Base-by-base conservation (phyloP, 2,113 vertebrate species). In the Gambusia holbrooki region DNA sequence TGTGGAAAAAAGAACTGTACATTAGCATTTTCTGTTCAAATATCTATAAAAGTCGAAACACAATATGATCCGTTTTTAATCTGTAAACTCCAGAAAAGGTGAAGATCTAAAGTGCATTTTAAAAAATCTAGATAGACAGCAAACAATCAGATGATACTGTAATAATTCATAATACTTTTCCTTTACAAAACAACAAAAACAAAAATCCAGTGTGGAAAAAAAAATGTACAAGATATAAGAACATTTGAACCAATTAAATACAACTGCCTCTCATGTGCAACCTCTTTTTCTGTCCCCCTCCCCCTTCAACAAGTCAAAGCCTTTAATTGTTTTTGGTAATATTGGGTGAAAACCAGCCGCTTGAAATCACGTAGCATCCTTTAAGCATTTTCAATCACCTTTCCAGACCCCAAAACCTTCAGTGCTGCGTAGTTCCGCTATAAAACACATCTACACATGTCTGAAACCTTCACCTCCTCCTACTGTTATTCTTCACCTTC, bases 101-200 rank as follows among this genome's bases (percentile, higher is more conserved):
- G 37, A 81, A 69, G 48, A 45, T 86, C 91, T 93, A 93, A 93
- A 93, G 91, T 93, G 92, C 92, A 25, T 84, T 90, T 30, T n/a
- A 0, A 77, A 67, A 71, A 37, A 63, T 51, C 3, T 25, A 71
- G 8, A 81, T 72, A 86, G 84, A 80, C 72, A 76, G 84, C 83
- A 86, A 87, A 75, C 83, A 87, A 81, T 82, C 69, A 4, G 25
- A 84, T 67, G 71, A 68, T 64, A 84, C 69, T 75, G 76, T 70
- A 11, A 48, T 62, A 83, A 83, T 64, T 63, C 65, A 75, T 83
- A 90, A 87, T 88, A 88, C 84, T 92, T 77, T 75, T 84, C 67
- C 78, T 83, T 48, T 51, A 75, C 78, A 58, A 58, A 48, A 48
- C 45, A 54, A 54, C 28, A 62, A 40, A 61, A 42, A 10, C 62